A percentile compares a stretch with the other conserved stretches of the same genome.
Conservation (phyloP, 2,797 vertebrate genomes). For the Poecilia velifera region DNA sequence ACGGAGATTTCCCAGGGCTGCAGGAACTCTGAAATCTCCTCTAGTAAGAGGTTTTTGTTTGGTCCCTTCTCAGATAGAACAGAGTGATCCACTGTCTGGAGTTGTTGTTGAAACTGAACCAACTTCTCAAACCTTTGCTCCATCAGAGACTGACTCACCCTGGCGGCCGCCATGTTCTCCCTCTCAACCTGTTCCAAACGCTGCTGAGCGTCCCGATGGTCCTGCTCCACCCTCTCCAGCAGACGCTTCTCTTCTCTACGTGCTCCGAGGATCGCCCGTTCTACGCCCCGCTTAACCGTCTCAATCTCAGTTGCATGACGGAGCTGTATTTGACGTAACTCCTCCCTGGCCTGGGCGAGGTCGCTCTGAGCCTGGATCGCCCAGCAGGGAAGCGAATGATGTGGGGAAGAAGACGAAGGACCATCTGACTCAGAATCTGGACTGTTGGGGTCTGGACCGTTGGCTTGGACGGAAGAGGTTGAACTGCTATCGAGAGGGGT, state of each 20-base stretch:
- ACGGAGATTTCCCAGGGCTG: conserved; percentile 82
- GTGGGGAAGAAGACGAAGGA: conserved; percentile 7
- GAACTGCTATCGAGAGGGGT: conserved; percentile 54
- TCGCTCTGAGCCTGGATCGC: conserved; percentile 65
- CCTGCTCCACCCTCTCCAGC: conserved; percentile 80
- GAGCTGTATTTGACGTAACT: conserved; percentile 68
- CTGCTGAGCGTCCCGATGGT: conserved; percentile 76
- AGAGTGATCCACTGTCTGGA: conserved; percentile 54
- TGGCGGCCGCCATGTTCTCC: conserved; percentile 73
- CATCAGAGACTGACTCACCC: conserved; percentile 67
- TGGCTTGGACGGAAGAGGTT: conserved; percentile 44
- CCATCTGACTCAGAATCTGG: conserved; percentile 45
- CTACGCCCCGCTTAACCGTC: conserved; percentile 64
- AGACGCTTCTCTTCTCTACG: conserved; percentile 77
- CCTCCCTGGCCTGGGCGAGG: conserved; percentile 69
- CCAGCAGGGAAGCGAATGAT: conserved; percentile 69
- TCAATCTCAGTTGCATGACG: conserved; percentile 66
- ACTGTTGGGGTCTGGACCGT: conserved; percentile 29
- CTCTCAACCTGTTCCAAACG: conserved; percentile 76
- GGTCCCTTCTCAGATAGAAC: conserved; percentile 24
- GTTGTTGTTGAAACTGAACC: conserved; percentile 61
- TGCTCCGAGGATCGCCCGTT: conserved; percentile 76
- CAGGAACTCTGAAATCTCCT: conserved; percentile 71
- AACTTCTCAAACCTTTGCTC: conserved; percentile 74
- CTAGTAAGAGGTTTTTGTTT: conserved; percentile 53